phyloP scores from a whole-genome alignment of 2,888 invertebrate genomes.

The Matsumyia berberina region DNA sequence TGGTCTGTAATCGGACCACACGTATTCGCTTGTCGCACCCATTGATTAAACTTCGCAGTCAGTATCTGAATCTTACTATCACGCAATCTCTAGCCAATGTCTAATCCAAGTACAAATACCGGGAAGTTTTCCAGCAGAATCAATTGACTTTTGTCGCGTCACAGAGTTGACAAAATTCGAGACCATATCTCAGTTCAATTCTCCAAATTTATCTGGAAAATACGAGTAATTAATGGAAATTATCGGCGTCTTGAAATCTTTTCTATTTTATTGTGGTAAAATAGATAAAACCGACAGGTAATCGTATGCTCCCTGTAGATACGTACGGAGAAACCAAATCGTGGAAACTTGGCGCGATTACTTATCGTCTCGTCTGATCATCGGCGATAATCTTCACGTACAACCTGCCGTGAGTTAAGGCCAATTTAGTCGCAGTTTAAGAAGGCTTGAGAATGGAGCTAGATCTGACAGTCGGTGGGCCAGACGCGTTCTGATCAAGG shows the following conservation, averaged over 20 bases:
- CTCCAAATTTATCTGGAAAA: conserved; percentile 22
- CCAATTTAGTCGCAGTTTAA: conserved; percentile 47
- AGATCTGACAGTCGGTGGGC: conserved; percentile 64
- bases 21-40: no score
- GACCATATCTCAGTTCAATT: not conserved
- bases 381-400: conserved; percentile 48
- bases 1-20: no score
- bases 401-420: conserved; percentile 18
- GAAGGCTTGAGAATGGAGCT: conserved; percentile 61
- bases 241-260: conserved; percentile 30
- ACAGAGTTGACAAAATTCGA: not conserved
- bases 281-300: not conserved
- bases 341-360: conserved; percentile 40
- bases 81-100: no score
- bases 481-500: conserved; percentile 46
- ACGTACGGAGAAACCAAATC: conserved; percentile 9
- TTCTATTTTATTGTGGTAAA: conserved; percentile 6
- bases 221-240: conserved; percentile 2
- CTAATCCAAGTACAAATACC: no score
- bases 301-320: not conserved
- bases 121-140: no score
- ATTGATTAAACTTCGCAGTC: no score
- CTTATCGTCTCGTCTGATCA: conserved; percentile 48
- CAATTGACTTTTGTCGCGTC: not conserved
- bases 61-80: no score